These are phyloP conservation scores for Theropithecus gelada DNA, from an alignment of 2,113 vertebrate species.

Conservation along the genomic window DNA sequence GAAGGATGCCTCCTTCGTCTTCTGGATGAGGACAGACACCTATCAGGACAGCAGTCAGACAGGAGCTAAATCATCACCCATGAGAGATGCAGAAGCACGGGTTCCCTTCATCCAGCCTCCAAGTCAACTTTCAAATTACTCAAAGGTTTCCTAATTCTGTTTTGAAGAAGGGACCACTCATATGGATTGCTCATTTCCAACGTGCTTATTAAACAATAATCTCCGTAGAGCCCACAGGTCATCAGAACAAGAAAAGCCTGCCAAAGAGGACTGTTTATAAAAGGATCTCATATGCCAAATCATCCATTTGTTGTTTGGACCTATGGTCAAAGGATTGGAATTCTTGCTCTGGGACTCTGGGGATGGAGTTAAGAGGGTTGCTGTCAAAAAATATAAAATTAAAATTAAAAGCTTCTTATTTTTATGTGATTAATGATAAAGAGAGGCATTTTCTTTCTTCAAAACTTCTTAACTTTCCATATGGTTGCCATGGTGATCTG, in stretches of 20 bases:
- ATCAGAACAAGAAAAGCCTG: neutral
- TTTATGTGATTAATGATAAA: neutral
- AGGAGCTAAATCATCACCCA: neutral
- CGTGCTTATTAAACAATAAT: neutral
- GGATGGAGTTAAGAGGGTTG: neutral
- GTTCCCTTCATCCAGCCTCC: too few species aligned
- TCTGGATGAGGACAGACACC: neutral
- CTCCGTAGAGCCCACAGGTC: neutral
- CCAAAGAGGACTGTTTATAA: neutral
- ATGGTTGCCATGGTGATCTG: slow-evolving; percentile 67
- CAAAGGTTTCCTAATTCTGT: neutral
- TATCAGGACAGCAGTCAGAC: neutral
- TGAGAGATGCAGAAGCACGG: neutral
- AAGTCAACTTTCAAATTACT: neutral
- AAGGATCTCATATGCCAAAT: neutral
- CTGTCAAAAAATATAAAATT: slow-evolving; percentile 25
- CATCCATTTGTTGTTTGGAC: neutral
- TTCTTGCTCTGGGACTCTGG: neutral
- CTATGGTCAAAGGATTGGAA: neutral
- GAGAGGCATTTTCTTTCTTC: neutral
- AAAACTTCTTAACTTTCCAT: neutral
- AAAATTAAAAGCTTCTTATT: slow-evolving; percentile 21
- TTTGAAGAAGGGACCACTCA: neutral
- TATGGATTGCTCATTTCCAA: neutral
- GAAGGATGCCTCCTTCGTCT: too few species aligned